Conservation (phyloP, 2,797 vertebrate genomes). For the Sitta carolinensis region DNA sequence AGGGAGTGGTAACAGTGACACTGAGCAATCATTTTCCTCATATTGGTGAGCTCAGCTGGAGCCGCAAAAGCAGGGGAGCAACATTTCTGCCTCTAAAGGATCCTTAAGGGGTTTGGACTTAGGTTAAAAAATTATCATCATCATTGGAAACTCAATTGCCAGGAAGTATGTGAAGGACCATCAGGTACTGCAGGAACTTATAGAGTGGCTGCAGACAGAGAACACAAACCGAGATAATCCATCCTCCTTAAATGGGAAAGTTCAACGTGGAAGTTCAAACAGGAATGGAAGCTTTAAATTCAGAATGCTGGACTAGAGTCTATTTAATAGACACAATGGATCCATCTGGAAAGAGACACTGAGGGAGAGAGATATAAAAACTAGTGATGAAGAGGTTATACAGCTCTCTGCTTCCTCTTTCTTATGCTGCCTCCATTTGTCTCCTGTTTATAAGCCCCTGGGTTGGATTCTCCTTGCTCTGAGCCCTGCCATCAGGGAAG, state of each 20-base stretch:
- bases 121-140: background rate
- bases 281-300: background rate
- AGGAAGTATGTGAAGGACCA: background rate
- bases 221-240: rapidly evolving
- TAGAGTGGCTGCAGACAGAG: background rate
- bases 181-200: background rate
- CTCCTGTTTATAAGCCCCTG: background rate
- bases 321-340: background rate
- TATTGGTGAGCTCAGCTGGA: rapidly evolving
- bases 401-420: background rate
- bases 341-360: background rate
- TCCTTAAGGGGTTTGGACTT: background rate
- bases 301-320: background rate
- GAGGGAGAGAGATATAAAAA: background rate
- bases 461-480: background rate
- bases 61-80: background rate
- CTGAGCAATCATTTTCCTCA: background rate
- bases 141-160: background rate
- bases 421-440: background rate
- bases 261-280: background rate
- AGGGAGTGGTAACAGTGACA: background rate
- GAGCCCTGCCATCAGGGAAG: background rate
- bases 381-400: background rate
- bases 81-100: background rate
- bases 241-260: background rate